Percentiles rank a stretch among this genome's conserved stretches.
Conservation (phyloP, 1,140 invertebrate species). For the Drosophila leontia region DNA sequence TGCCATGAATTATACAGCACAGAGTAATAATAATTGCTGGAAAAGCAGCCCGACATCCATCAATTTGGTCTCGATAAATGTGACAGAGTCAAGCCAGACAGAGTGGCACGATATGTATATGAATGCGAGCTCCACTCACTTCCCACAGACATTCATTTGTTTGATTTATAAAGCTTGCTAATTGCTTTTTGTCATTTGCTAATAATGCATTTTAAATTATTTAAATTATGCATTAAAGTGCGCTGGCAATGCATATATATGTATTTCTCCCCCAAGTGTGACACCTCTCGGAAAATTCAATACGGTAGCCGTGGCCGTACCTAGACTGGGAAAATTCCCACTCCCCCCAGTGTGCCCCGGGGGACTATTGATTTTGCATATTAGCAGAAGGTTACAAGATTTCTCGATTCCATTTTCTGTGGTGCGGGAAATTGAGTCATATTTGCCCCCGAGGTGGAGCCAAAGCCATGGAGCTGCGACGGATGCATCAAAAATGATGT, state of each 20-base stretch:
- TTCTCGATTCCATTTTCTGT: slow-evolving; percentile 55
- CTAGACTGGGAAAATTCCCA: slow-evolving; percentile 3
- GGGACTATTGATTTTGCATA: slow-evolving; percentile 64
- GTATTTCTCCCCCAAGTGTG: slow-evolving; percentile 7
- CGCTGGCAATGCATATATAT: slow-evolving; percentile 4
- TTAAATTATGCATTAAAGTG: slow-evolving; percentile 51
- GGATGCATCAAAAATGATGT: slow-evolving; percentile 28
- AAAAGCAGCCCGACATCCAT: slow-evolving; percentile 3
- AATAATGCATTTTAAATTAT: slow-evolving; percentile 52
- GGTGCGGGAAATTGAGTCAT: slow-evolving; percentile 58
- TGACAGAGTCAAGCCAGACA: slow-evolving; percentile 11
- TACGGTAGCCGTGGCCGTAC: slow-evolving; percentile 15
- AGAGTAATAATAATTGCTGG: slow-evolving; percentile 2
- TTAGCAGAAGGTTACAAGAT: slow-evolving; percentile 62
- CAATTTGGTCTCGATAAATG: slow-evolving; percentile 10
- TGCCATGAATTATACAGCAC: slow-evolving; percentile 16
- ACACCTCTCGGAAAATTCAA: slow-evolving; percentile 23
- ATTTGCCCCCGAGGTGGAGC: slow-evolving; percentile 21
- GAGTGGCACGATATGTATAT: background rate
- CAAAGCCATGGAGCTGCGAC: slow-evolving; percentile 7
- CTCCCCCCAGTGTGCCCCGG: background rate
- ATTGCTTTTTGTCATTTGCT: slow-evolving; percentile 65
- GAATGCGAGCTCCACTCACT: slow-evolving; percentile 11
- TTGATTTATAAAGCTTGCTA: slow-evolving; percentile 64
- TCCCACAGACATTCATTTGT: slow-evolving; percentile 20